Evolutionary conservation across 1,140 invertebrate genomes (phyloP).

Genomic region (Fopius arisanus): DNA sequence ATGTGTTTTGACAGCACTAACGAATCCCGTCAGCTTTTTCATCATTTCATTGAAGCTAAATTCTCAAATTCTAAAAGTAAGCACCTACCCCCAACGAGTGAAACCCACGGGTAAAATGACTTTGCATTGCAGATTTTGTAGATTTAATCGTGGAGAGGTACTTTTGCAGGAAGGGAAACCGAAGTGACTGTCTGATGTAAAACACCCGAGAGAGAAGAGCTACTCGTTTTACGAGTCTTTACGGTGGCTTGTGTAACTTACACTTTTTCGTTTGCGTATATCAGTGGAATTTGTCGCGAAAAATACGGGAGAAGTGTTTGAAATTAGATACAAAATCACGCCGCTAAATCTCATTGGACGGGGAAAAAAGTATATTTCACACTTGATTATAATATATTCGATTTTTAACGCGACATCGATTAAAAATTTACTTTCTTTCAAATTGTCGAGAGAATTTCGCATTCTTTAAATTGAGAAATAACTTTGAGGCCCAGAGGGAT

Average conservation of each 20-base stretch:
- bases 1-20: neutral
- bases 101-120: neutral
- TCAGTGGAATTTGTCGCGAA: slow-evolving; percentile 16
- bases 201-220: slow-evolving; percentile 11
- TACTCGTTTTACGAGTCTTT: slow-evolving; percentile 28
- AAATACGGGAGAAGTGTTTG: slow-evolving; percentile 8
- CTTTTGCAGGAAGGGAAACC: neutral
- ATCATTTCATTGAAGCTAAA: neutral
- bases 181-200: neutral
- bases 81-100: neutral
- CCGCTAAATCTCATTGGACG: neutral
- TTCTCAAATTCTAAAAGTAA: neutral
- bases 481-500: no score
- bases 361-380: no score
- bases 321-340: slow-evolving; percentile 19
- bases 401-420: no score
- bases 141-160: slow-evolving; percentile 26
- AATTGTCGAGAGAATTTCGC: no score
- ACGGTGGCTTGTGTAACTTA: slow-evolving; percentile 22
- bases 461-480: no score
- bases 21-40: neutral
- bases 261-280: neutral
- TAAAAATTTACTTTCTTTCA: no score
- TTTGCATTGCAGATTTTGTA: slow-evolving; percentile 45
- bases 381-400: no score